These are phyloP conservation scores for Leucophenga montana DNA, from an alignment of 2,888 invertebrate genomes.

Conservation along the genomic window DNA sequence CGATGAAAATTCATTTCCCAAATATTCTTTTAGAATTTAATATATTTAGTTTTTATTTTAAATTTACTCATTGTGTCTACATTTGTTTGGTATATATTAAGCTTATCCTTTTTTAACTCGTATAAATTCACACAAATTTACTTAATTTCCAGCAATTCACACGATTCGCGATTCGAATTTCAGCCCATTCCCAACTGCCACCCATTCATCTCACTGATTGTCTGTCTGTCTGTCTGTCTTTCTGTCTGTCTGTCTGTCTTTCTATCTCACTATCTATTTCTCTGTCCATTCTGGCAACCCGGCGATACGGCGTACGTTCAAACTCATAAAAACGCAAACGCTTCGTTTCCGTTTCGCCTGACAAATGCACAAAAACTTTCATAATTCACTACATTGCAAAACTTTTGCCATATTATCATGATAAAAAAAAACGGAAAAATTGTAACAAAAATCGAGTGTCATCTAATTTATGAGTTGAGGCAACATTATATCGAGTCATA, in stretches of 20 bases:
- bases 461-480: constrained; percentile 43
- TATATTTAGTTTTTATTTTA: not conserved
- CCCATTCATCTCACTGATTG: too few relatives aligned
- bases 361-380: constrained; percentile 67
- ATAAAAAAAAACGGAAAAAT: constrained; percentile 56
- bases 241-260: too few relatives aligned
- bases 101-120: too few relatives aligned
- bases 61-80: too few relatives aligned
- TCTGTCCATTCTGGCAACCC: constrained; percentile 29
- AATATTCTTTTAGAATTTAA: not conserved
- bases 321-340: constrained; percentile 63
- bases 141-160: too few relatives aligned
- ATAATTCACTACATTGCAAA: constrained; percentile 43
- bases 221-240: too few relatives aligned
- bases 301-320: constrained; percentile 52
- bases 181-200: not conserved
- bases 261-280: too few relatives aligned
- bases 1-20: too few relatives aligned
- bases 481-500: not conserved
- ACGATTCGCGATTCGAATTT: too few relatives aligned
- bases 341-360: constrained; percentile 65
- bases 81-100: too few relatives aligned
- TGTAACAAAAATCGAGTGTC: constrained; percentile 36
- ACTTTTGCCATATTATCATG: constrained; percentile 54
- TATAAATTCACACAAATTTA: too few relatives aligned